Base-by-base conservation (phyloP, 2,888 invertebrate species). In the Micoletzkya japonica region DNA sequence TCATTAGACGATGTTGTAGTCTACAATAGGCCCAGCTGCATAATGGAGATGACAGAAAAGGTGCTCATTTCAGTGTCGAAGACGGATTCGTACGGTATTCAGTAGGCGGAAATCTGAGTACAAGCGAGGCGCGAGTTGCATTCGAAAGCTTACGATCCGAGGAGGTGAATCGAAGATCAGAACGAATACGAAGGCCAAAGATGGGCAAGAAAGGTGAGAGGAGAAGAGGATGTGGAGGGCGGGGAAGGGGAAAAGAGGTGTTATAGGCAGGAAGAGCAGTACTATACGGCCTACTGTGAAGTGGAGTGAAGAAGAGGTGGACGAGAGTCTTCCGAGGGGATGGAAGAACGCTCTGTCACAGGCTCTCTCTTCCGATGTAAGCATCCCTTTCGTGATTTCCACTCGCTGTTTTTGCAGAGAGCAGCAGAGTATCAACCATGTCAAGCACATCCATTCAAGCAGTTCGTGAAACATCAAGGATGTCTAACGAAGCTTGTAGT, bases 401-500 rank as follows among this genome's bases (percentile, higher is more conserved):
- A n/a, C n/a, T n/a, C n/a, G n/a, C n/a, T n/a, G n/a, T n/a, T n/a
- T n/a, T n/a, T n/a, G n/a, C n/a, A n/a, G n/a, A n/a, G n/a, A n/a
- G n/a, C n/a, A n/a, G n/a, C n/a, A n/a, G n/a, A n/a, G n/a, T n/a
- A n/a, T n/a, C n/a, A 49, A n/a, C 17, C 28, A 4, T 61, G 61
- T 32, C 44, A 44, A 26, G 61, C 61, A 49, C 61, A 61, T 30
- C 61, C 61, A 44, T 61, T 61, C 61, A 61, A 61, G 61, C 61
- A 61, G 28, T 61, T 49, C 10, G 34, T 61, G n/a, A 61, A 61
- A 10, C 61, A 61, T n/a, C 17, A 44, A 2, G 61, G 61, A 20
- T 61, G 61, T n/a, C 32, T 61, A 7, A 61, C 61, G 14, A 61
- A 61, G 20, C 30, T 61, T 2, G 61, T 61, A 0, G 49, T 61